Evolutionary conservation across 2,797 vertebrate genomes (phyloP), one percentile per base, ranked within the genome.

Genomic region (Tragopan temminckii): DNA sequence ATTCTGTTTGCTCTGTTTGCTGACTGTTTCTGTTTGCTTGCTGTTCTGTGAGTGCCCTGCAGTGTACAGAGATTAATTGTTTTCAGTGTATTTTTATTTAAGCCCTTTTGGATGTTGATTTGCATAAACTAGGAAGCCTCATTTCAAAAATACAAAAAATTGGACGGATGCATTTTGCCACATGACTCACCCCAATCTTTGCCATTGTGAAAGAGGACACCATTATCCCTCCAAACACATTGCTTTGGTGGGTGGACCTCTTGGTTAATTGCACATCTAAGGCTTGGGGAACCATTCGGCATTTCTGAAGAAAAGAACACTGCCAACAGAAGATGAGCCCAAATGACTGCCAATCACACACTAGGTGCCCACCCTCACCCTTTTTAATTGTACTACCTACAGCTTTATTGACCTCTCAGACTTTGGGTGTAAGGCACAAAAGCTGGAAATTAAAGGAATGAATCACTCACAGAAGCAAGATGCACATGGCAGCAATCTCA

Each of bases 401-500:
- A 85, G 45, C 18, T 52, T 89, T 83, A 35, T 11, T 77, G 88
- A 75, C 57, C 72, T 87, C 76, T 83, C 72, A 64, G 88, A 67
- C 52, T 68, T 35, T 0, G 4, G 3, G 18, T 81, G 48, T 78
- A 80, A 91, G 66, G n/a, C 50, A 85, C 45, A 92, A 92, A 94
- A 83, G 2, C 66, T 79, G 83, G 46, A 95, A 93, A 91, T 93
- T 81, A 72, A 69, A 79, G 59, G 77, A 91, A 15, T 94, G 85
- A 93, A 94, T 96, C 85, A 94, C 1, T 5, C 38, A 14, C 25
- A 91, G 66, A 75, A 91, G 58, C 27, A 84, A 91, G 70, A 69
- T 79, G 66, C 55, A 81, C 25, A 84, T 59, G 66, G 38, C 67
- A 90, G 55, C 63, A 90, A 69, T 91, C 66, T 92, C 59, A 7